Conservation (phyloP, 2,888 invertebrate genomes). For the Drosophila basisetae region DNA sequence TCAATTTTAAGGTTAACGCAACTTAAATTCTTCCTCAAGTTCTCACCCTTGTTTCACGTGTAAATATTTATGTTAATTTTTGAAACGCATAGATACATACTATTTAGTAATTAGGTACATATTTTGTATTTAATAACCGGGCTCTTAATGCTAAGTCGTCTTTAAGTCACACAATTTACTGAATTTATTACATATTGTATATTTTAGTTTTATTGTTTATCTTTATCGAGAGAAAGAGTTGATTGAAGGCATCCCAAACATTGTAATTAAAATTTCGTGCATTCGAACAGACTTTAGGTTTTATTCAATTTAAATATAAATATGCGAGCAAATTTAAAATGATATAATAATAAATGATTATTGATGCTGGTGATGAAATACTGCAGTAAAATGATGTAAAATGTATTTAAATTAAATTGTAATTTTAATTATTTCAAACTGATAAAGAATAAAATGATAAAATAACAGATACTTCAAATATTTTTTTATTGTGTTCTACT, state of each 20-base stretch:
- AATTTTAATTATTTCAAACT: slow-evolving; percentile 80
- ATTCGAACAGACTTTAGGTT: slow-evolving; percentile 63
- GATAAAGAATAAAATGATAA: slow-evolving; percentile 72
- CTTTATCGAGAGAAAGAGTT: slow-evolving; percentile 25
- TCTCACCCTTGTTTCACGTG: slow-evolving; percentile 47
- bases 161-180: slow-evolving; percentile 66
- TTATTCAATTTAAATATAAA: slow-evolving; percentile 23
- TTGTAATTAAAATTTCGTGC: slow-evolving; percentile 58
- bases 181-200: slow-evolving; percentile 76
- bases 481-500: background rate
- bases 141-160: slow-evolving; percentile 65
- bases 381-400: slow-evolving; percentile 71
- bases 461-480: slow-evolving; percentile 29
- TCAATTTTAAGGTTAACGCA: slow-evolving; percentile 57
- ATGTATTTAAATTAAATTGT: slow-evolving; percentile 79
- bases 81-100: slow-evolving; percentile 49
- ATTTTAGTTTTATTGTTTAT: slow-evolving; percentile 68
- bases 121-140: slow-evolving; percentile 58
- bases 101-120: slow-evolving; percentile 32
- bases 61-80: slow-evolving; percentile 74
- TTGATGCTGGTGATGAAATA: slow-evolving; percentile 51
- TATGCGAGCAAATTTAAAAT: slow-evolving; percentile 21
- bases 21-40: slow-evolving; percentile 36
- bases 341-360: slow-evolving; percentile 25
- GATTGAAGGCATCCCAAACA: slow-evolving; percentile 26